Percentiles rank a stretch among this genome's conserved stretches.
Conservation (phyloP, 2,797 vertebrate species). For the Xenentodon cancila region DNA sequence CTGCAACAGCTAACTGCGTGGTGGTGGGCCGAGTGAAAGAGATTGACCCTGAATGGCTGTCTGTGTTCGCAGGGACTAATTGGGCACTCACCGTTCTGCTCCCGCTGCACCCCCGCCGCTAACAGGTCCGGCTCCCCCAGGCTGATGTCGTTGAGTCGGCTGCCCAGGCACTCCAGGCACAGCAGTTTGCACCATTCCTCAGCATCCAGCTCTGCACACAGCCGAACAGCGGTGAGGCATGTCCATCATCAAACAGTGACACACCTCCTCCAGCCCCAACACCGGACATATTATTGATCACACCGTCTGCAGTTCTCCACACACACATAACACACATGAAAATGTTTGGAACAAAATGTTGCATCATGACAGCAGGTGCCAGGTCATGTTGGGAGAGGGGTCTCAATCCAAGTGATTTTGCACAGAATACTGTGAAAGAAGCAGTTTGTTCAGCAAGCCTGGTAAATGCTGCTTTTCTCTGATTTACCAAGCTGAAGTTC, state of each 20-base stretch:
- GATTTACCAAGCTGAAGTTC: neutral
- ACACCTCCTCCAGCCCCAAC: slow-evolving; percentile 32
- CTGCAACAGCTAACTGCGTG: slow-evolving; percentile 42
- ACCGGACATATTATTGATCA: neutral
- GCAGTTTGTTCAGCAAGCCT: no score
- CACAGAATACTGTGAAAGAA: no score
- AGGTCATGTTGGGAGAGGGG: no score
- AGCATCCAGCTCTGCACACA: slow-evolving; percentile 91
- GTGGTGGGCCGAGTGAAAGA: slow-evolving; percentile 51
- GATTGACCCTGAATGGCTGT: slow-evolving; percentile 70
- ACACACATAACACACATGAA: no score
- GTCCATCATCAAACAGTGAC: slow-evolving; percentile 23
- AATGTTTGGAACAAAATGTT: no score
- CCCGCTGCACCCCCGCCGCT: slow-evolving; percentile 96
- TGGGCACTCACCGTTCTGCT: slow-evolving; percentile 92
- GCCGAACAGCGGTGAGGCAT: slow-evolving; percentile 25
- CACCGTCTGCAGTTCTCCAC: no score
- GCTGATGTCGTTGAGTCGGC: slow-evolving; percentile 96
- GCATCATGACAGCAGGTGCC: no score
- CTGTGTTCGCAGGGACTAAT: slow-evolving; percentile 74
- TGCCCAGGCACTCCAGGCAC: slow-evolving; percentile 95
- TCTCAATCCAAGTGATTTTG: no score
- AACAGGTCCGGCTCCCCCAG: slow-evolving; percentile 98
- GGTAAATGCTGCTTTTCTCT: no score
- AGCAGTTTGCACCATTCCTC: slow-evolving; percentile 99